Conservation (phyloP, 2,797 vertebrate species). For the Sebastes vulpes region DNA sequence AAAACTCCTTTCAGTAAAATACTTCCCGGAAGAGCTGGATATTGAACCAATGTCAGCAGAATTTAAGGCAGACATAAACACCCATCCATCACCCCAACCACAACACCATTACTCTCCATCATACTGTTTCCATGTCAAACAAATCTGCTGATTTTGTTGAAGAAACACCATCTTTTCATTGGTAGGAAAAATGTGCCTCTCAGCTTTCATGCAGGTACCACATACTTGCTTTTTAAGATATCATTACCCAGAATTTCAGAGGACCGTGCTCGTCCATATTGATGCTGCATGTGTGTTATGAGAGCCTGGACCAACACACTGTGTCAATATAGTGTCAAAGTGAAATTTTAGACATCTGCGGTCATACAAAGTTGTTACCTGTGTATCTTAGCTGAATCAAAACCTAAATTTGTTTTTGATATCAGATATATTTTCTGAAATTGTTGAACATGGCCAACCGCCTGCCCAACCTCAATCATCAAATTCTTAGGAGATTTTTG, state of each 20-base stretch:
- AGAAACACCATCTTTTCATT: slow-evolving; percentile 39
- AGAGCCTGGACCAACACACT: neutral
- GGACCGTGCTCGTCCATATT: neutral
- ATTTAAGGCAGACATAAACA: slow-evolving; percentile 68
- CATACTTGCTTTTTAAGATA: slow-evolving; percentile 5
- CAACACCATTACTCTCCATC: slow-evolving; percentile 46
- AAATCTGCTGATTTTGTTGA: slow-evolving; percentile 44
- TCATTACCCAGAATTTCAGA: slow-evolving; percentile 1
- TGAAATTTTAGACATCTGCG: neutral
- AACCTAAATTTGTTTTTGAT: slow-evolving; percentile 7
- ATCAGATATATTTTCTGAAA: neutral
- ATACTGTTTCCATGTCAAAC: slow-evolving; percentile 59
- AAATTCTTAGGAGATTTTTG: neutral
- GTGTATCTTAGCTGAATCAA: neutral
- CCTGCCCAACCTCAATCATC: neutral
- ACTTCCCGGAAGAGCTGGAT: slow-evolving; percentile 61
- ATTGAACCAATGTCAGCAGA: slow-evolving; percentile 61
- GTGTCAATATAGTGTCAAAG: neutral
- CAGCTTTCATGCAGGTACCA: slow-evolving; percentile 23
- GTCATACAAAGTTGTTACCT: slow-evolving; percentile 1
- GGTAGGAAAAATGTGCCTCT: slow-evolving; percentile 9
- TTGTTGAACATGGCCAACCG: neutral
- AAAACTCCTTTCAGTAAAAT: slow-evolving; percentile 39
- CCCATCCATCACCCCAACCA: slow-evolving; percentile 71
- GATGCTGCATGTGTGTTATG: neutral